Conservation (phyloP, 2,797 vertebrate species). For the Clarias laeviceps region DNA sequence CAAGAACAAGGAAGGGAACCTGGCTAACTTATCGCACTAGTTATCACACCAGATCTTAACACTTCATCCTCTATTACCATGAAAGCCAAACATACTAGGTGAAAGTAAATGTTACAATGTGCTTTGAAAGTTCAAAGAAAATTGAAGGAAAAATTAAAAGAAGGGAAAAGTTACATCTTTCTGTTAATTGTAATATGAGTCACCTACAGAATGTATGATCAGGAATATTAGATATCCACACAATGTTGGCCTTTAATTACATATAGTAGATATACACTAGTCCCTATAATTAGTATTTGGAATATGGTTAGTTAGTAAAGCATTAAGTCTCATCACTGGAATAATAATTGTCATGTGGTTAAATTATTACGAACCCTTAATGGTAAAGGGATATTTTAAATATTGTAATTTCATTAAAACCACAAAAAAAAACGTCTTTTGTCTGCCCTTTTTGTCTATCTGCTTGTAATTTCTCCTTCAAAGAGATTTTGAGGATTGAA, state of each 20-base stretch:
- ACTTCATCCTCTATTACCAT: conserved; percentile 12
- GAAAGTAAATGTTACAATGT: neutral
- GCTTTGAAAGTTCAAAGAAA: conserved; percentile 11
- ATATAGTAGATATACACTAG: too few relatives aligned
- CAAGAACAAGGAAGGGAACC: conserved; percentile 61
- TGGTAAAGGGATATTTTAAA: neutral
- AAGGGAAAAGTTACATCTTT: neutral
- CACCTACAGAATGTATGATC: neutral
- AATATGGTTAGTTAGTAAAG: neutral
- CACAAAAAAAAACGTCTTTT: neutral
- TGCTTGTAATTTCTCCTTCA: neutral
- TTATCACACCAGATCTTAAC: conserved; percentile 29
- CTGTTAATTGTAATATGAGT: neutral
- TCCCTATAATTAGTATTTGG: neutral
- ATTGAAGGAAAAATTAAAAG: neutral
- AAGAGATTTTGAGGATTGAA: neutral
- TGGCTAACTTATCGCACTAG: conserved; percentile 31
- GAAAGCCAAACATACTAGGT: conserved; percentile 6
- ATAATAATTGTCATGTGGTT: neutral
- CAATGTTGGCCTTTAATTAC: neutral
- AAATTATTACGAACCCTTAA: neutral
- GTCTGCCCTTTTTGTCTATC: neutral
- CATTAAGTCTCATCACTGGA: neutral
- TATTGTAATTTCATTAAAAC: neutral
- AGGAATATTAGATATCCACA: neutral